phyloP scores from a whole-genome alignment of 2,113 vertebrate genomes.

The Platysternon megacephalum region DNA sequence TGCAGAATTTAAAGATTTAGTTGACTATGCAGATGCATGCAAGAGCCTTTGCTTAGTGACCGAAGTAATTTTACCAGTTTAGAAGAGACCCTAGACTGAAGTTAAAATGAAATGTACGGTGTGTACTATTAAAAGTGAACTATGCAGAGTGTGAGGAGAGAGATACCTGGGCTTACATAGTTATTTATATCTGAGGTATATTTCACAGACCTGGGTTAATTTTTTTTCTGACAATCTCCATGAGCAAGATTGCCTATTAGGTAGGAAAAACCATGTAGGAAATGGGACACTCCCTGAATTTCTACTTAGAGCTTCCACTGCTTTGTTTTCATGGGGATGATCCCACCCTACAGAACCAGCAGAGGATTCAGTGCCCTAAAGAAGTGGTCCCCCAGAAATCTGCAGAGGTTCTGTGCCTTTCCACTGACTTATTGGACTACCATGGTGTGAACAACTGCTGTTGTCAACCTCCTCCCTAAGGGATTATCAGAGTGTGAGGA shows the following conservation, averaged over 20 bases:
- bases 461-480: no score
- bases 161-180: neutral
- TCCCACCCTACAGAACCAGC: neutral
- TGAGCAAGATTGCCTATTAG: neutral
- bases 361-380: neutral
- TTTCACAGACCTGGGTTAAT: neutral
- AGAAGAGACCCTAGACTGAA: fast-evolving
- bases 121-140: neutral
- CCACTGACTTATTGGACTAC: neutral
- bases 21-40: neutral
- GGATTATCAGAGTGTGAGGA: no score
- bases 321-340: neutral
- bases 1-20: neutral
- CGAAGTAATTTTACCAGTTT: neutral
- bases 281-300: neutral
- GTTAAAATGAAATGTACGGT: neutral
- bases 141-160: neutral
- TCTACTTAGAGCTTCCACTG: neutral
- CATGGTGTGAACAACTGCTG: no score
- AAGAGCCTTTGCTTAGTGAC: neutral
- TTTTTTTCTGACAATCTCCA: neutral
- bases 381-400: neutral
- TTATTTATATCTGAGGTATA: fast-evolving
- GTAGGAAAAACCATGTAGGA: neutral
- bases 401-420: neutral